phyloP scores from a whole-genome alignment of 2,888 invertebrate genomes.

The Melanostoma mellinum region DNA sequence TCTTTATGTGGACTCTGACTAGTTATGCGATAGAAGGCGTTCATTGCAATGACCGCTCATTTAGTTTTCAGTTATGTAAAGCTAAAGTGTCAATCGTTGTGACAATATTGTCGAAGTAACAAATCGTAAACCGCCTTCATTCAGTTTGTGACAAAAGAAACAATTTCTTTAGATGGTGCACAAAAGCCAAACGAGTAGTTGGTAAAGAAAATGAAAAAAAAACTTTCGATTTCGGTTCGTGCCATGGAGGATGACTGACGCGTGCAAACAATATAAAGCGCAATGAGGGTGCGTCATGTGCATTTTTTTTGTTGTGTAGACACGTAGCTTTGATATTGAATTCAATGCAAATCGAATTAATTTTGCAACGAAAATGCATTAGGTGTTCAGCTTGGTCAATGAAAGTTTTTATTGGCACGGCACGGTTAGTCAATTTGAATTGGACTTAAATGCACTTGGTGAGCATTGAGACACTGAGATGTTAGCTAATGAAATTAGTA shows the following conservation, averaged over 20 bases:
- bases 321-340: slow-evolving; percentile 37
- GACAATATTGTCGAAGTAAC: slow-evolving; percentile 38
- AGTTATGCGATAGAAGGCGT: background rate
- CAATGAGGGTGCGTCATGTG: slow-evolving; percentile 31
- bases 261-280: background rate
- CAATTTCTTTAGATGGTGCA: slow-evolving; percentile 13
- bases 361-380: slow-evolving; percentile 29
- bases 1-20: too few relatives aligned
- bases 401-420: slow-evolving; percentile 37
- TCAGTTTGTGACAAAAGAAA: slow-evolving; percentile 22
- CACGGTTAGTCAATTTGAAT: background rate
- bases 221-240: slow-evolving; percentile 44
- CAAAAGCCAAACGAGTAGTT: too few relatives aligned
- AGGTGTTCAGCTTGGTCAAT: slow-evolving; percentile 11
- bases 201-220: background rate
- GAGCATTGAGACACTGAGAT: too few relatives aligned
- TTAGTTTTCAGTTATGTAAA: slow-evolving; percentile 26
- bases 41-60: slow-evolving; percentile 5
- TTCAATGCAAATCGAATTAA: slow-evolving; percentile 57
- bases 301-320: slow-evolving; percentile 13
- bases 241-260: slow-evolving; percentile 17
- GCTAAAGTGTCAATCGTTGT: slow-evolving; percentile 41
- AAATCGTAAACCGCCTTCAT: slow-evolving; percentile 26
- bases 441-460: too few relatives aligned
- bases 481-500: too few relatives aligned